Base-by-base conservation (phyloP, 2,797 vertebrate species). In the Helostoma temminkii region DNA sequence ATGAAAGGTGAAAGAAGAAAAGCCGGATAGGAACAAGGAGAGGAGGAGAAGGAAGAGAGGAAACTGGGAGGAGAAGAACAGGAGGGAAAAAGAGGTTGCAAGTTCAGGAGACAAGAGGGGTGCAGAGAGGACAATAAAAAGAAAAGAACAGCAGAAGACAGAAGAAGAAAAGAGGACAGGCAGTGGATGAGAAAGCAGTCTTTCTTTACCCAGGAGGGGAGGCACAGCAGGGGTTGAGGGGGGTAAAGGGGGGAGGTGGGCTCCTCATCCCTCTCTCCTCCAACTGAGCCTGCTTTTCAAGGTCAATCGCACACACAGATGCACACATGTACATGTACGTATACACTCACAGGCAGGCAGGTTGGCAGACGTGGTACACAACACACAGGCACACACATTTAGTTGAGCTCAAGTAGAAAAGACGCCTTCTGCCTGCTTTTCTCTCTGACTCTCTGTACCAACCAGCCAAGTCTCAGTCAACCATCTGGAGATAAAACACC, bases 271-370 rank as follows among this genome's bases (percentile, higher is more conserved):
- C 89, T 88, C 86, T 86, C 88, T 89, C 76, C 84, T 88, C 89
- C 88, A 90, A 91, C 87, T 91, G 91, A 88, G 86, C 88, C 89
- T 89, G 87, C 88, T 86, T 90, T 88, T 94, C 93, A 94, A 94
- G 93, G 93, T 94, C 93, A 94, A 49, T 78, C 86, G 82, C 71
- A 67, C 77, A 72, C 79, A 74, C 67, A 42, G 18, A 42, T 14
- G 43, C 68, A 76, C 34, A 55, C 41, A 71, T 57, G 63, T 49
- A 55, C 43, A 71, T 12, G 69, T 48, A 62, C 60, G 60, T 62
- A 43, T 69, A 77, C 62, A 68, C 67, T 59, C 21, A 45, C 66
- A 72, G 14, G 16, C 65, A 72, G 62, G 62, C 80, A 69, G 74
- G 68, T 76, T 81, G 82, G 82, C 78, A 84, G 78, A 67, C 75